Evolutionary conservation across 2,888 invertebrate species (phyloP), one percentile per base, ranked within the genome.

Genomic region (Rhabditoides inermis): DNA sequence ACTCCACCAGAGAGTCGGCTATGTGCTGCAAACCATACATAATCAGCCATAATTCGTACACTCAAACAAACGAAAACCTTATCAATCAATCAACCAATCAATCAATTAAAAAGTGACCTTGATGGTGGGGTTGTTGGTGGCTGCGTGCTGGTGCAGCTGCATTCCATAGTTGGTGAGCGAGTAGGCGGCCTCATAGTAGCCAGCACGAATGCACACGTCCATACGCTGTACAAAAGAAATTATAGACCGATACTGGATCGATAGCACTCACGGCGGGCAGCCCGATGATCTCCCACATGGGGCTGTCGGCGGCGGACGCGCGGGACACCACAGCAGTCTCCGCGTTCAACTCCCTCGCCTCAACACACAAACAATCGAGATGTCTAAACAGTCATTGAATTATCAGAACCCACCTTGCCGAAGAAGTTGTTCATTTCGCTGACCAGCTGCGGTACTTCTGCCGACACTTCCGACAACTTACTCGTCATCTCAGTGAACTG

Each of bases 91-190:
- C n/a, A n/a, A n/a, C n/a, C n/a, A n/a, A n/a, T n/a, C n/a, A n/a
- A n/a, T n/a, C n/a, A n/a, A n/a, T n/a, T n/a, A n/a, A n/a, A n/a
- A n/a, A n/a, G n/a, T n/a, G n/a, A 15, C 32, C 32, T 7, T 32
- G 10, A 32, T 32, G 15, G 15, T 32, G 32, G 15, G 32, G 32
- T 10, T 10, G 15, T 32, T 7, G 32, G 32, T 7, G 7, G 32
- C 10, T 4, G 56, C 39, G 32, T 65, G 61, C 45, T 65, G 61
- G 35, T 65, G 63, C 37, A 67, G 55, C 12, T 57, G 56, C 60
- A 67, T 60, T 41, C 71, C 73, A 49, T 69, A 73, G 45, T 72
- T 75, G 7, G 73, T 75, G n/a, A 73, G 55, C 2, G 73, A 64
- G 45, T 73, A 73, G 15, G 73, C 73, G 0, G 66, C 53, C 25